Percentiles rank a stretch among this genome's conserved stretches.
Conservation (phyloP, 1,140 invertebrate genomes). For the Solenopsis fugax region DNA sequence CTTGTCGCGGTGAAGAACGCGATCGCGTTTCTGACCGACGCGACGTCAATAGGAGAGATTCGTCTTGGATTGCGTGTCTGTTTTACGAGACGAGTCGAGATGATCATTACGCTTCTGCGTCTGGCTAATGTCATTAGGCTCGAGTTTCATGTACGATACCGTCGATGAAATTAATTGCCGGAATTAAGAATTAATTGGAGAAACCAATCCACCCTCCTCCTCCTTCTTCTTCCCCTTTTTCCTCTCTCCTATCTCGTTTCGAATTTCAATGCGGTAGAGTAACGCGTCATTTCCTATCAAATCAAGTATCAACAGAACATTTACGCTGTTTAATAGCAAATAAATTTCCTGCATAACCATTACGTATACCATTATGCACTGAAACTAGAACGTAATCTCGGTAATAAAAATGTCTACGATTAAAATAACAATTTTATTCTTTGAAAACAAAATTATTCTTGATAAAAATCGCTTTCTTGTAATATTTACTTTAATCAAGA, state of each 20-base stretch:
- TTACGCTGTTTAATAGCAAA: not conserved
- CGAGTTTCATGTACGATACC: constrained; percentile 38
- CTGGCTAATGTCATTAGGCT: constrained; percentile 38
- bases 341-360: not conserved
- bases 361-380: not conserved
- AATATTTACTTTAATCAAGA: not conserved
- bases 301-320: not conserved
- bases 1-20: constrained; percentile 10
- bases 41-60: constrained; percentile 22
- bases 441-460: not conserved
- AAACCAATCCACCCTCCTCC: not conserved
- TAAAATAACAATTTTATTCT: not conserved
- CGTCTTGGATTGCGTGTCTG: not conserved
- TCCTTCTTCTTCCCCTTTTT: not conserved
- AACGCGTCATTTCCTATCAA: not conserved
- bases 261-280: not conserved
- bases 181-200: constrained; percentile 49
- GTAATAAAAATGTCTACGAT: not conserved
- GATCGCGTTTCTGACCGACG: constrained; percentile 19
- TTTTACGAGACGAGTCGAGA: not conserved
- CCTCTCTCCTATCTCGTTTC: not conserved
- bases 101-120: constrained; percentile 1
- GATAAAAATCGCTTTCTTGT: not conserved
- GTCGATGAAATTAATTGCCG: constrained; percentile 34
- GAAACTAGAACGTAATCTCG: not conserved